A percentile compares a stretch with the other conserved stretches of the same genome.
These are phyloP conservation scores for Trachelus tabidus DNA, from an alignment of 2,888 invertebrate genomes.

Conservation along the genomic window DNA sequence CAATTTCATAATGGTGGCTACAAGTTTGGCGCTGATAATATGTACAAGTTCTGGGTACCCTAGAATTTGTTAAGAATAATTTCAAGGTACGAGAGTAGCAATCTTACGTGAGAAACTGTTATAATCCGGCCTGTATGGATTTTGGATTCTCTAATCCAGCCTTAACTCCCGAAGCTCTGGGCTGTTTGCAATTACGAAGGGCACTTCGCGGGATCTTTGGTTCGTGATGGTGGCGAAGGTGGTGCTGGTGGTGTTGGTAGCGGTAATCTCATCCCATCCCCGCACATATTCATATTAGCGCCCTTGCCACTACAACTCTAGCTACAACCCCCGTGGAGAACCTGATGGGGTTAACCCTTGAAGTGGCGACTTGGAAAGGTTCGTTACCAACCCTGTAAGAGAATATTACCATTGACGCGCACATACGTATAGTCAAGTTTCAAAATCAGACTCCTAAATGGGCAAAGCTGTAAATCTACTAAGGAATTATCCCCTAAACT, in stretches of 20 bases:
- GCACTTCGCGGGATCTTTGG: slow-evolving; percentile 40
- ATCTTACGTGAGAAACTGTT: neutral
- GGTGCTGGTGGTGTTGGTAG: slow-evolving; percentile 10
- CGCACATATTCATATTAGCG: slow-evolving; percentile 35
- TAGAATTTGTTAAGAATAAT: neutral
- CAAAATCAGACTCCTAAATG: no score
- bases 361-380: slow-evolving; percentile 1
- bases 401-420: neutral
- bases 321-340: slow-evolving; percentile 4
- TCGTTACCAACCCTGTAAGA: neutral
- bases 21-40: neutral
- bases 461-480: neutral
- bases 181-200: slow-evolving; percentile 46
- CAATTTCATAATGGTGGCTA: neutral
- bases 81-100: neutral
- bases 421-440: neutral
- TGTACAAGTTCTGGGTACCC: neutral
- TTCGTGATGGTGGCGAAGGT: slow-evolving; percentile 18
- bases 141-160: slow-evolving; percentile 30
- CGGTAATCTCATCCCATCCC: slow-evolving; percentile 30
- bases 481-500: neutral
- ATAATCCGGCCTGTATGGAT: neutral
- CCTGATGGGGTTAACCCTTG: slow-evolving; percentile 8
- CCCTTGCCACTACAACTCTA: slow-evolving; percentile 13
- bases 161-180: slow-evolving; percentile 26